Conservation (phyloP, 2,888 invertebrate genomes). For the Chaetogeoica ovagalla region DNA sequence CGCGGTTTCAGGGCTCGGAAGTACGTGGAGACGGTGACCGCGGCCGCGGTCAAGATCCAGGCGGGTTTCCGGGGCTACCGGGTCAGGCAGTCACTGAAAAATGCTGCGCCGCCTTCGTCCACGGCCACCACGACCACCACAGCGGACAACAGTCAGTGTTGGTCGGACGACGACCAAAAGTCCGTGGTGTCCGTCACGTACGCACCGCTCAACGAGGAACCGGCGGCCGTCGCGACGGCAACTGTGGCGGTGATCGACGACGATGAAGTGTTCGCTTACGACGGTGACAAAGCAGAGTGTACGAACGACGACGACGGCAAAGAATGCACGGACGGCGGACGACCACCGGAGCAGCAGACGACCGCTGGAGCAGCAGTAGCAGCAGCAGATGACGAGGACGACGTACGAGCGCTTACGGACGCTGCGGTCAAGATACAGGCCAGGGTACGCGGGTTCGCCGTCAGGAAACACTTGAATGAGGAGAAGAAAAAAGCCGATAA, state of each 20-base stretch:
- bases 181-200: constrained; percentile 38
- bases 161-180: constrained; percentile 47
- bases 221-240: too few relatives aligned
- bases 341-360: neutral
- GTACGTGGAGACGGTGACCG: constrained; percentile 51
- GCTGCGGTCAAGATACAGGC: constrained; percentile 57
- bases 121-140: neutral
- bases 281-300: neutral
- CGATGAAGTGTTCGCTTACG: neutral
- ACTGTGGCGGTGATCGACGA: too few relatives aligned
- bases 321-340: too few relatives aligned
- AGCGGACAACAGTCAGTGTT: constrained; percentile 23
- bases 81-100: constrained; percentile 53
- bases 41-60: constrained; percentile 60
- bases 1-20: constrained; percentile 62
- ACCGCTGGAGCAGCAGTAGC: too few relatives aligned
- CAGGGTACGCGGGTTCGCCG: constrained; percentile 56
- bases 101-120: constrained; percentile 16
- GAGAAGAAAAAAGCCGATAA: constrained; percentile 4
- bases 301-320: neutral
- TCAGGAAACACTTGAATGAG: constrained; percentile 55
- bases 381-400: neutral
- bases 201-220: neutral
- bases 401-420: neutral
- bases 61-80: constrained; percentile 65